A percentile compares a stretch with the other conserved stretches of the same genome.
These are phyloP conservation scores for Macquaria ambigua DNA, from an alignment of 2,113 vertebrate species.

Conservation along the genomic window DNA sequence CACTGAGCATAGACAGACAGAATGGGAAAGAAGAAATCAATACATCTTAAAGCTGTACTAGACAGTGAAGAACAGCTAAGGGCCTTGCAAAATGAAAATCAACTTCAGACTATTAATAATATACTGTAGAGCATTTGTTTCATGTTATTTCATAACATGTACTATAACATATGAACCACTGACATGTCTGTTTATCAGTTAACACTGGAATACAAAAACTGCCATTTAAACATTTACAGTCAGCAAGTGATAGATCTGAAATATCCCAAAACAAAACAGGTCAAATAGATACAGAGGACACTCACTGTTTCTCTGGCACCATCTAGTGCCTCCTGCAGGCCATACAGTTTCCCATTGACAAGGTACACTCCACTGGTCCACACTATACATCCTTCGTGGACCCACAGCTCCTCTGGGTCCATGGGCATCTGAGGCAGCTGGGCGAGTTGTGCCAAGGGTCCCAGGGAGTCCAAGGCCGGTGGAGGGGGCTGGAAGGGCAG, in stretches of 20 bases:
- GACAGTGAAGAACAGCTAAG: neutral
- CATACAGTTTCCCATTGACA: slow-evolving; percentile 96
- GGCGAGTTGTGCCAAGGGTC: slow-evolving; percentile 92
- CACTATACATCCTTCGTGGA: slow-evolving; percentile 97
- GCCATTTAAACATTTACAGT: neutral
- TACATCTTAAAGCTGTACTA: neutral
- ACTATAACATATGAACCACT: neutral
- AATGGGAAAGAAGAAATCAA: neutral
- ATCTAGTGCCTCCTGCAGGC: slow-evolving; percentile 98
- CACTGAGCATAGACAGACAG: slow-evolving; percentile 82
- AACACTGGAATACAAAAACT: neutral
- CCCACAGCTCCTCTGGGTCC: slow-evolving; percentile 99
- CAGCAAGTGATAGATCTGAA: neutral
- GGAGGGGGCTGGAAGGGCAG: slow-evolving; percentile 89
- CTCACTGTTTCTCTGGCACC: slow-evolving; percentile 98
- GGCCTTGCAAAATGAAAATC: slow-evolving; percentile 4
- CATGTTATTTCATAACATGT: neutral
- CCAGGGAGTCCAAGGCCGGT: slow-evolving; percentile 88
- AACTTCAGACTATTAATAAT: neutral
- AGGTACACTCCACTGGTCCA: slow-evolving; percentile 99
- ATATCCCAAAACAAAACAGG: neutral
- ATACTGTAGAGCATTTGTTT: neutral
- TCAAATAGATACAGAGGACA: slow-evolving; percentile 47
- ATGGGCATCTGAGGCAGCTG: slow-evolving; percentile 99
- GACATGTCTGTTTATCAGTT: too few species aligned